Evolutionary conservation across 53 echinoderm and acorn worm species (phyloP).

Genomic region (Crossaster papposus): DNA sequence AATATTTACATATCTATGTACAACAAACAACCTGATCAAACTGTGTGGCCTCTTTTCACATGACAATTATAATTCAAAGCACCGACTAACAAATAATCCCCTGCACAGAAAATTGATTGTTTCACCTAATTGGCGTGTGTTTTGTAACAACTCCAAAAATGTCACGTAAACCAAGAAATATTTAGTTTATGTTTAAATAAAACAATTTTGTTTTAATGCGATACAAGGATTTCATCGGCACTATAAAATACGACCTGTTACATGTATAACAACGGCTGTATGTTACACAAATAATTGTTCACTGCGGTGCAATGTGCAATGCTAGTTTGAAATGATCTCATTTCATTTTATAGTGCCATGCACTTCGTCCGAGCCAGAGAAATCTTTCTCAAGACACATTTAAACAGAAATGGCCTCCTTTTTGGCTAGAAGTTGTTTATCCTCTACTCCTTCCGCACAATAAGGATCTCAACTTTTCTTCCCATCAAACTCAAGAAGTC

Average conservation of each 20-base stretch:
- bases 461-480: too few species aligned
- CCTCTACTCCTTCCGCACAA: too few species aligned
- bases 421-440: neutral
- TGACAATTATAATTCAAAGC: neutral
- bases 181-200: neutral
- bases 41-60: neutral
- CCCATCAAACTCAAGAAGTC: too few species aligned
- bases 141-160: too few species aligned
- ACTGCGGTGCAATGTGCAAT: neutral
- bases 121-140: too few species aligned
- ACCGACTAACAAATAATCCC: neutral
- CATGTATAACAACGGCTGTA: neutral
- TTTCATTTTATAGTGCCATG: neutral
- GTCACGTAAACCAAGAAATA: neutral
- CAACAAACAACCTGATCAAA: constrained; percentile 28
- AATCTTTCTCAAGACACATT: neutral
- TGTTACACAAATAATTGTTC: neutral
- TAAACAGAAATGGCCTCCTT: neutral
- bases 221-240: neutral
- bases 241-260: neutral
- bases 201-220: neutral
- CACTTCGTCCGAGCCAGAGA: neutral
- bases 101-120: neutral
- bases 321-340: neutral
- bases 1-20: constrained; percentile 43